Evolutionary conservation across 2,113 vertebrate genomes (phyloP).

Genomic region (Catharus bicknelli): DNA sequence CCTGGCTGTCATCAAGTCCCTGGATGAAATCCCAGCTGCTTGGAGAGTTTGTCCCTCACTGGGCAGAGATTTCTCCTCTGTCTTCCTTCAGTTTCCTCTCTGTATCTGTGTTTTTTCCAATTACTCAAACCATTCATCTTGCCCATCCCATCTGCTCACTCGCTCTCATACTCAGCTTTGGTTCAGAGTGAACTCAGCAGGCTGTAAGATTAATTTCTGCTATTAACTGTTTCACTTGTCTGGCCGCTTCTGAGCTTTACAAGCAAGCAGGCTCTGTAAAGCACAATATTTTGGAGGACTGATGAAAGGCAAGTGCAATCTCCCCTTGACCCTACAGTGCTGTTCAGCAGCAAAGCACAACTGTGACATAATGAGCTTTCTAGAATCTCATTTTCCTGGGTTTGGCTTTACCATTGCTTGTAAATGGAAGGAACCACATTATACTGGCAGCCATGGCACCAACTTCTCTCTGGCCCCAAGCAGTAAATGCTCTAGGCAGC

Average conservation of each 20-base stretch:
- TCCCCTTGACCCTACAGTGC: neutral
- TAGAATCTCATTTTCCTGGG: neutral
- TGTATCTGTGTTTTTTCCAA: slow-evolving; percentile 52
- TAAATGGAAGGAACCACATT: neutral
- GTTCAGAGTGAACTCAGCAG: slow-evolving; percentile 60
- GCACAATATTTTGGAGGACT: neutral
- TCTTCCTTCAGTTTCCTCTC: slow-evolving; percentile 51
- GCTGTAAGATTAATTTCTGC: slow-evolving; percentile 53
- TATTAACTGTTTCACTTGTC: slow-evolving; percentile 60
- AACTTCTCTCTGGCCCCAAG: neutral
- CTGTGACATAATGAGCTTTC: neutral
- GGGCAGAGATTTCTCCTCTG: slow-evolving; percentile 50
- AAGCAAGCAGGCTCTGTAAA: slow-evolving; percentile 2
- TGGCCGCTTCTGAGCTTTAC: slow-evolving; percentile 34
- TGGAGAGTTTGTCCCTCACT: slow-evolving; percentile 39
- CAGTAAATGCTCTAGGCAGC: neutral
- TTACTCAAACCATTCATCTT: slow-evolving; percentile 57
- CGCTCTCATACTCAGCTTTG: slow-evolving; percentile 23
- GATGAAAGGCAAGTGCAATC: slow-evolving; percentile 37
- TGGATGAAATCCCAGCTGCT: slow-evolving; percentile 60
- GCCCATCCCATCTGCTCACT: slow-evolving; percentile 52
- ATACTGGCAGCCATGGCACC: neutral
- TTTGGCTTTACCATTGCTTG: neutral
- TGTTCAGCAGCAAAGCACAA: neutral
- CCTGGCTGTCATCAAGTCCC: slow-evolving; percentile 16